phyloP scores from a whole-genome alignment of 2,888 invertebrate species.

The Rhagophthalmus giganteus region DNA sequence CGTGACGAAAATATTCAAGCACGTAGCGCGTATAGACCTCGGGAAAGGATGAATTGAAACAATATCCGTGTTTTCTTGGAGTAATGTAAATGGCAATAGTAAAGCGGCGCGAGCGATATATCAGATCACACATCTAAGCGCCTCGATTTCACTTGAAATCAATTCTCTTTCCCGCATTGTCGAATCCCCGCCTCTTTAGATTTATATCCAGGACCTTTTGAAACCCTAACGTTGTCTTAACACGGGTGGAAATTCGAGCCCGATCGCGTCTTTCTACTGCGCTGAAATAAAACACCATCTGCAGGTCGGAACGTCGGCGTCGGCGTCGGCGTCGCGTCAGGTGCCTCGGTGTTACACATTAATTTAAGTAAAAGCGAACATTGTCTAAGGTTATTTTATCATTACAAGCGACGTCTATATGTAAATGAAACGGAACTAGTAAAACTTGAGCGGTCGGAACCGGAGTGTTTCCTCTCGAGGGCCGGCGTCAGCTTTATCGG shows the following conservation, averaged over 20 bases:
- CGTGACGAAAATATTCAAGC: too few relatives aligned
- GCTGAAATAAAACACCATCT: too few relatives aligned
- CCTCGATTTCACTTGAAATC: conserved; percentile 49
- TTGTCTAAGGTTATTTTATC: conserved; percentile 40
- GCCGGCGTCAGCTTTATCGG: conserved; percentile 44
- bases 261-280: conserved; percentile 33
- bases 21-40: neutral
- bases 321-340: too few relatives aligned
- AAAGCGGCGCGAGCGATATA: conserved; percentile 42
- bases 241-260: conserved; percentile 44
- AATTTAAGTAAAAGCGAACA: conserved; percentile 37
- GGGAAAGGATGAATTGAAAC: conserved; percentile 28
- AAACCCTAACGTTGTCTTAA: conserved; percentile 50
- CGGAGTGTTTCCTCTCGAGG: conserved; percentile 41
- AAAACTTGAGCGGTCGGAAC: conserved; percentile 43
- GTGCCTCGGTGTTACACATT: too few relatives aligned
- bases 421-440: conserved; percentile 43
- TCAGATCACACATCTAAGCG: conserved; percentile 49
- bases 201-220: conserved; percentile 48
- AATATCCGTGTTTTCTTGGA: conserved; percentile 31
- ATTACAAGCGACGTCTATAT: conserved; percentile 42
- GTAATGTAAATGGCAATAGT: conserved; percentile 32
- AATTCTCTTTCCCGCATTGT: conserved; percentile 47
- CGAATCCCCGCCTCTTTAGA: conserved; percentile 45
- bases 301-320: too few relatives aligned